Conservation (phyloP, 2,888 invertebrate genomes). For the Polymixis flavicincta region DNA sequence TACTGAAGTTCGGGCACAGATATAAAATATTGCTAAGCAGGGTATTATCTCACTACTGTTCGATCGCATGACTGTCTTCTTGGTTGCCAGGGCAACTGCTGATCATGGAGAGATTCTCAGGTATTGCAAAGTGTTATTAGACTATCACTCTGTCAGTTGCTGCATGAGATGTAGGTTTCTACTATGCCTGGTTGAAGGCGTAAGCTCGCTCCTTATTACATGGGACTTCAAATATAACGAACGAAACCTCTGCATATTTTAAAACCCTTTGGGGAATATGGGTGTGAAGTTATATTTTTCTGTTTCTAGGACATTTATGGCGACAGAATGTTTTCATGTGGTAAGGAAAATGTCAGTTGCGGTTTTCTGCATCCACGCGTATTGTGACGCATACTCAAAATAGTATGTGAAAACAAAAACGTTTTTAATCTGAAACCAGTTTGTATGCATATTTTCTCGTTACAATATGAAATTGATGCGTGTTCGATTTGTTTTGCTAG, state of each 20-base stretch:
- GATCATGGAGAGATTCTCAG: neutral
- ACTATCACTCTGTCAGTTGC: neutral
- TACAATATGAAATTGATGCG: constrained; percentile 25
- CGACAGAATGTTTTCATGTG: neutral
- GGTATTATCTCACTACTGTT: neutral
- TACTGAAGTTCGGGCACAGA: neutral
- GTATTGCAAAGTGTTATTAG: neutral
- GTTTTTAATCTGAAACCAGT: neutral
- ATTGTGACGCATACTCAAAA: constrained; percentile 9
- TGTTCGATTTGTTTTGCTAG: constrained; percentile 12
- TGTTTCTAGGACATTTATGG: neutral
- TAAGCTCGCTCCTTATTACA: neutral
- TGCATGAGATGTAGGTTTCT: neutral
- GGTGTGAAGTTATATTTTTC: neutral
- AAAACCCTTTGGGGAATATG: neutral
- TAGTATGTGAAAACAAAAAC: constrained; percentile 19
- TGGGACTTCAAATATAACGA: neutral
- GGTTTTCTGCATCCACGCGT: constrained; percentile 11
- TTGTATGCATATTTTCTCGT: constrained; percentile 50
- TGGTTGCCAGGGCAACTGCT: neutral
- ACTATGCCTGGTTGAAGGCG: no score
- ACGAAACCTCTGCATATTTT: neutral
- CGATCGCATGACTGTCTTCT: no score
- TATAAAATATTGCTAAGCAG: neutral
- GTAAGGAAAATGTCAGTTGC: constrained; percentile 5